Evolutionary conservation across 2,888 invertebrate species (phyloP), one percentile per base, ranked within the genome.

Genomic region (Lasioglossum villosulum): DNA sequence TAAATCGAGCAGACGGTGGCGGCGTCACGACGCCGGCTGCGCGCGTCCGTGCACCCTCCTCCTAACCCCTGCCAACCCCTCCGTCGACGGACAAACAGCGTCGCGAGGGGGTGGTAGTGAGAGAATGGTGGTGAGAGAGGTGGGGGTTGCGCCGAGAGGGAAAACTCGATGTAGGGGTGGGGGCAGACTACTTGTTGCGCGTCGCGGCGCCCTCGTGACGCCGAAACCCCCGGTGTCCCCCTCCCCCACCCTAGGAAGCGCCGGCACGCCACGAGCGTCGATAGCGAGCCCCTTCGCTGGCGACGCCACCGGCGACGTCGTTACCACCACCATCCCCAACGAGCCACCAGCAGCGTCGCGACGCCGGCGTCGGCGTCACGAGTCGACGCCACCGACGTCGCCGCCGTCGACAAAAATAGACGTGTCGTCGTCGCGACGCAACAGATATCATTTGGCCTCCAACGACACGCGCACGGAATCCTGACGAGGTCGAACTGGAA

Each of bases 181-280:
- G 90, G 91, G 90, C 81, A 90, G 93, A 94, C 94, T 93, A 94
- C 94, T 94, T 94, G 94, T 94, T 94, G 94, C 94, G 92, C 93
- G 90, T 91, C 86, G 88, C 87, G 90, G 89, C 90, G 91, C 90
- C 90, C 88, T 88, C 90, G 91, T 90, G 91, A 93, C 90, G 90
- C 87, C 88, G 75, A 56, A 66, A 80, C 23, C 23, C 23, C 3
- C 12, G 56, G 56, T 10, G 56, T n/a, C 10, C 8, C n/a, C 8
- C 8, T 1, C 56, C 10, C n/a, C n/a, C n/a, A 4, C 68, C 68
- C 68, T 73, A 75, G 81, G 75, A 56, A 79, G 80, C 70, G 73
- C 52, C 45, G 76, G 73, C 37, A 66, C 74, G 63, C 78, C 52
- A 74, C n/a, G 59, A 81, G 45, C 63, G n/a, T 30, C 68, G 27